phyloP scores from a whole-genome alignment of 2,888 invertebrate species.

The Mythimna albipuncta region DNA sequence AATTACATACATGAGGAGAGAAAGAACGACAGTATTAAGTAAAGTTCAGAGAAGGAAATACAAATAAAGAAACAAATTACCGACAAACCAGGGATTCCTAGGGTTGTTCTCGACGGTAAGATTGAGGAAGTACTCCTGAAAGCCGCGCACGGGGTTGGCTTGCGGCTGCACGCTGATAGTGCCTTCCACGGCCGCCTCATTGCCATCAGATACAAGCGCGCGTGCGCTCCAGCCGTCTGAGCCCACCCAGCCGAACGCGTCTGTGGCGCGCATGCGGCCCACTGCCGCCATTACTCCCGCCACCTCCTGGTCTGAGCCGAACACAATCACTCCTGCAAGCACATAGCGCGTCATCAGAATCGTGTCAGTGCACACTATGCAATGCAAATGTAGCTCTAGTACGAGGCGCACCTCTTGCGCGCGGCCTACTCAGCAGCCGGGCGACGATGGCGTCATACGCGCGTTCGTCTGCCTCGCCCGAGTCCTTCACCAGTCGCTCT shows the following conservation, averaged over 20 bases:
- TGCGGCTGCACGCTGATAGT: slow-evolving; percentile 98
- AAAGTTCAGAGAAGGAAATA: neutral
- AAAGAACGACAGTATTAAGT: no score
- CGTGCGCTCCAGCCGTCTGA: slow-evolving; percentile 99
- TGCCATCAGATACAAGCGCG: slow-evolving; percentile 95
- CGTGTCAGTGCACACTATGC: slow-evolving; percentile 92
- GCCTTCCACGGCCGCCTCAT: slow-evolving; percentile 94
- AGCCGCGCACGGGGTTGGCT: slow-evolving; percentile 96
- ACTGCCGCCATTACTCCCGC: slow-evolving; percentile 98
- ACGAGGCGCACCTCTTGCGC: slow-evolving; percentile 94
- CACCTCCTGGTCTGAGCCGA: slow-evolving; percentile 99
- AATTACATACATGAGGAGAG: neutral
- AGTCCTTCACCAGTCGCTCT: slow-evolving; percentile 98
- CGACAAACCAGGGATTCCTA: slow-evolving; percentile 98
- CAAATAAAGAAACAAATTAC: slow-evolving; percentile 85
- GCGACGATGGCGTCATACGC: slow-evolving; percentile 97
- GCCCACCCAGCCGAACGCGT: slow-evolving; percentile 98
- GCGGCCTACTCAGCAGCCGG: slow-evolving; percentile 95
- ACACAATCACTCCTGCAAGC: slow-evolving; percentile 96
- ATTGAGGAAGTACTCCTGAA: slow-evolving; percentile 96
- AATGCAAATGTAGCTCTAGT: no score
- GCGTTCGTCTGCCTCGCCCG: slow-evolving; percentile 96
- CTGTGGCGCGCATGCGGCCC: slow-evolving; percentile 95
- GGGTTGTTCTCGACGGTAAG: slow-evolving; percentile 96
- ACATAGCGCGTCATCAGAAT: neutral